Base-by-base conservation (phyloP, 2,797 vertebrate species). In the Pseudomugil tenellus region DNA sequence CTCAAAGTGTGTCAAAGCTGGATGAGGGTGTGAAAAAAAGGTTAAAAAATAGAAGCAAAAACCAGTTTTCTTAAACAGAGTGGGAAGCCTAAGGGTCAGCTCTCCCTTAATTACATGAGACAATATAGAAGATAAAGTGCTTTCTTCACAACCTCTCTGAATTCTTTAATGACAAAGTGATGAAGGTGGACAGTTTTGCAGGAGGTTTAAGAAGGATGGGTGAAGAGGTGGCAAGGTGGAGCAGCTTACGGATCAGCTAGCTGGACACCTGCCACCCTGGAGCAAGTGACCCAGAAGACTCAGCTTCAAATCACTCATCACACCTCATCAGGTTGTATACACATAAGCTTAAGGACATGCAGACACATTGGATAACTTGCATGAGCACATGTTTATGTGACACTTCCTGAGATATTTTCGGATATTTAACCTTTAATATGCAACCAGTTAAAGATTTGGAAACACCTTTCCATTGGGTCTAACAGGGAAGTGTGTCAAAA, bases 221-320 rank as follows among this genome's bases (percentile, higher is more conserved):
- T 87, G 87, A 88, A 75, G 77, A 93, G 89, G 91, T 91, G 91
- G 89, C 90, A 91, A 91, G 91, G 89, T 88, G 84, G 85, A 91
- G 86, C 89, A 81, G 68, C 83, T 79, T 63, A 83, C 74, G 86
- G 81, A 89, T 90, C 85, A 87, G 79, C 68, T 19, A 55, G 66
- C 71, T 68, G 88, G 90, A 91, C 87, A 92, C 90, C 91, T 91
- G 88, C 77, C 67, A 71, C 41, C 76, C 77, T 74, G 74, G 23
- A 84, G 77, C 73, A 70, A 84, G 52, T 86, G 83, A 91, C 87
- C 90, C 87, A 21, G 69, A 90, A 85, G 83, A 72, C 41, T 9
- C 41, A 2, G 41, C 29, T 61, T 63, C 46, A 82, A 80, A 91
- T 89, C 83, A 77, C 86, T 84, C 67, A 69, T 75, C 78, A 79